Base-by-base conservation (phyloP, 2,797 vertebrate species). In the Crocodylus rhombifer region DNA sequence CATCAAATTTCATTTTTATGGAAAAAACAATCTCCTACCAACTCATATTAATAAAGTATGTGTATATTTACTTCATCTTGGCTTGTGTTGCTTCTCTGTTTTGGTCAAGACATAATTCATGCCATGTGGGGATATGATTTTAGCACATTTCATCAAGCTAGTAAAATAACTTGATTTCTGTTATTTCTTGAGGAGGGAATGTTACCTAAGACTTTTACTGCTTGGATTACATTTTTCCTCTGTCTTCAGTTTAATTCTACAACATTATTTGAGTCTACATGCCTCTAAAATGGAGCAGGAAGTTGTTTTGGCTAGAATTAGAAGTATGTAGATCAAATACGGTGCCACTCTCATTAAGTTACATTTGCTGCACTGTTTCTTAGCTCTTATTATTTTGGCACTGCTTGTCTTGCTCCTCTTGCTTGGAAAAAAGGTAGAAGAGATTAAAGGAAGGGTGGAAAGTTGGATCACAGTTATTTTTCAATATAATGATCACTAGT, bases 351-450 rank as follows among this genome's bases (percentile, higher is more conserved):
- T 57, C 58, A 78, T 28, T 4, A 69, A 51, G 36, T 25, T 60
- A 85, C 55, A 28, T 30, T n/a, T 89, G 20, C 58, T 55, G 7
- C 8, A 60, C 74, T 51, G 79, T 15, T 79, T 33, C 87, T 71
- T 42, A 55, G 65, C 36, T 58, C 77, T 89, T 77, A 18, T 36
- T 62, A 1, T 82, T 93, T 93, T 65, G 80, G 30, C 57, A 63
- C 42, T 84, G 80, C 33, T 85, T 95, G 73, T 82, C 90, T 95
- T 51, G 64, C 26, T 33, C 79, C 86, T 88, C n/a, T 93, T 76
- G 21, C 74, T 91, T 69, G 11, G 10, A 20, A n/a, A 67, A 86
- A 80, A 87, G 61, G 62, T n/a, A 30, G 30, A 62, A 94, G 36
- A 62, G 86, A 58, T 23, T 76, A 58, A 86, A 93, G 20, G 79